These are phyloP conservation scores for Acromyrmex charruanus DNA, from an alignment of 1,140 invertebrate species.

Conservation along the genomic window DNA sequence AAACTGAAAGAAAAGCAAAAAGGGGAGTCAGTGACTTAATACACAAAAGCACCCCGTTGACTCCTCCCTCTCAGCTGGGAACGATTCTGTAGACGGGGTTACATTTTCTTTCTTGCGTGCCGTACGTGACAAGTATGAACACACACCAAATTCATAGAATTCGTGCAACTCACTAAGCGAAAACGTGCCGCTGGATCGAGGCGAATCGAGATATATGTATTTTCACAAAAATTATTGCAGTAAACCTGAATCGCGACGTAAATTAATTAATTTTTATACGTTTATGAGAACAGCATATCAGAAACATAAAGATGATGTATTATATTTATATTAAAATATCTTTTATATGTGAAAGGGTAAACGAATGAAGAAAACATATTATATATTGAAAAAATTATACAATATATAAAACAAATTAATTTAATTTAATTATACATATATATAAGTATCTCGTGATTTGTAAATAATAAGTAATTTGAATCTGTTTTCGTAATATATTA, in stretches of 20 bases:
- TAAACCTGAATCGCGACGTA: background rate
- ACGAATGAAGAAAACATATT: background rate
- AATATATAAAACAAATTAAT: too few relatives aligned
- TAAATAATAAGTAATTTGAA: too few relatives aligned
- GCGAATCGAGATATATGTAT: background rate
- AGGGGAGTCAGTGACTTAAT: conserved; percentile 67
- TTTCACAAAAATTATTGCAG: background rate
- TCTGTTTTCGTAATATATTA: background rate
- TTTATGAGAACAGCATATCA: background rate
- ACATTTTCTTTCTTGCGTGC: conserved; percentile 71
- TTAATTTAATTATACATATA: too few relatives aligned
- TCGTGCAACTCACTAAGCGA: background rate
- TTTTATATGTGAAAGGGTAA: background rate
- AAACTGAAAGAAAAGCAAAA: conserved; percentile 28
- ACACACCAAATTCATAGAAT: conserved; percentile 12
- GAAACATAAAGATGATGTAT: background rate
- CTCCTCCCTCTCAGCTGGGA: conserved; percentile 18
- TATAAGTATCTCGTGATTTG: too few relatives aligned
- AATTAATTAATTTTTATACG: conserved; percentile 32
- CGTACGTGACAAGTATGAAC: conserved; percentile 72
- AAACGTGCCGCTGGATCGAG: conserved; percentile 10
- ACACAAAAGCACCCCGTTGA: conserved; percentile 71
- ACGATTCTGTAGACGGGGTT: conserved; percentile 63
- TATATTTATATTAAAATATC: background rate
- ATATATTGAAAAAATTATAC: background rate